These are phyloP conservation scores for Sarcoramphus papa DNA, from an alignment of 2,797 vertebrate species.

Conservation along the genomic window DNA sequence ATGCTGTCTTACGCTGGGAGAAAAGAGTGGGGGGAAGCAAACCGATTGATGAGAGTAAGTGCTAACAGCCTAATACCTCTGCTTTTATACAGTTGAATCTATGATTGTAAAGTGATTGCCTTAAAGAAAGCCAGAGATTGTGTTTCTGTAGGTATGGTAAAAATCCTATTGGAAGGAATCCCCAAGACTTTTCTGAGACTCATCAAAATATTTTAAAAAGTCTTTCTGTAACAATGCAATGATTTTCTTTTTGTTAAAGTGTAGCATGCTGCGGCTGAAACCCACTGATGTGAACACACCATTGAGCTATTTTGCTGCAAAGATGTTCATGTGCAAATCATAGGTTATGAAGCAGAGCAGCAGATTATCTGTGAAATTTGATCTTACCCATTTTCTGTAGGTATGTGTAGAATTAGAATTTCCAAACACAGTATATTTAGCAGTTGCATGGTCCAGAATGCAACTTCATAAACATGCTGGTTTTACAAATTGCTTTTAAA, in stretches of 20 bases:
- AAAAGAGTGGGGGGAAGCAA: neutral
- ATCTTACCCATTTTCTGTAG: neutral
- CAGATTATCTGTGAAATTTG: neutral
- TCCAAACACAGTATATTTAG: neutral
- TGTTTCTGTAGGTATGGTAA: neutral
- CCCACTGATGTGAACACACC: neutral
- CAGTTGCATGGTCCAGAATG: neutral
- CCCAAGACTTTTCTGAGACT: neutral
- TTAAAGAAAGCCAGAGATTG: neutral
- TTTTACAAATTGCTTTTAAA: slow-evolving; percentile 44
- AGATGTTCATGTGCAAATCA: neutral
- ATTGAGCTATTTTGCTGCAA: neutral
- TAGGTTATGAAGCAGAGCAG: neutral
- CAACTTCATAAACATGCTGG: neutral
- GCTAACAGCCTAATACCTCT: neutral
- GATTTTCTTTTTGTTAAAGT: neutral
- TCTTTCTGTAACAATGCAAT: neutral
- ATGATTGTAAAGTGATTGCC: neutral
- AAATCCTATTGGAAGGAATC: neutral
- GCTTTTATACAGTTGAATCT: neutral
- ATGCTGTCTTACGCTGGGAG: neutral
- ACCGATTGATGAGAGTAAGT: neutral
- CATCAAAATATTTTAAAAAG: neutral
- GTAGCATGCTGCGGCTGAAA: neutral
- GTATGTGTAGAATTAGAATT: neutral